A percentile compares a stretch with the other conserved stretches of the same genome.
Conservation (phyloP, 1,140 invertebrate species). For the Phymastichus coffea region DNA sequence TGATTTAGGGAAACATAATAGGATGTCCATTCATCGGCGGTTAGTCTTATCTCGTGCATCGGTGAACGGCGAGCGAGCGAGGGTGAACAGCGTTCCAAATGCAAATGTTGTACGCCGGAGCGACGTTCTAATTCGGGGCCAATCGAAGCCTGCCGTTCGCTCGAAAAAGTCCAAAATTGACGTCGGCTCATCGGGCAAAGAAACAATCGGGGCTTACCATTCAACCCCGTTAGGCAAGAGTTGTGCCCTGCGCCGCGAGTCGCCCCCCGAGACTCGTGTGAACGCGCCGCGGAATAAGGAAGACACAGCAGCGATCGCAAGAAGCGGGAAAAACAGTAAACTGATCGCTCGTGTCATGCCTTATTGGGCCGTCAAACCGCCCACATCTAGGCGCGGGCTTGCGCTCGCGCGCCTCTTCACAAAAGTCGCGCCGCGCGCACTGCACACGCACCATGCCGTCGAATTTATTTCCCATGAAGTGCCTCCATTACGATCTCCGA, state of each 20-base stretch:
- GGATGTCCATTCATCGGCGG: neutral
- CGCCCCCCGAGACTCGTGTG: slow-evolving; percentile 42
- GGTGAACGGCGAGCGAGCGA: no score
- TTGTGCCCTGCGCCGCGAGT: slow-evolving; percentile 34
- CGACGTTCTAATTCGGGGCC: no score
- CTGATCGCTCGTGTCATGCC: slow-evolving; percentile 49
- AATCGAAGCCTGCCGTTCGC: no score
- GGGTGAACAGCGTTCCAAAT: no score
- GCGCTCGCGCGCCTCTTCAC: no score
- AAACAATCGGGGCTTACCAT: no score
- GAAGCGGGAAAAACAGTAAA: no score
- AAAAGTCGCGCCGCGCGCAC: slow-evolving; percentile 1
- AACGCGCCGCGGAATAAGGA: slow-evolving; percentile 46
- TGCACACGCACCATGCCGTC: no score
- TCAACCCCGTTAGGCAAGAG: slow-evolving; percentile 52
- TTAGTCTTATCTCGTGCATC: neutral
- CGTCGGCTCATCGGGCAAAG: no score
- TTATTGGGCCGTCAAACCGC: slow-evolving; percentile 50
- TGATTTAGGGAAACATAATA: slow-evolving; percentile 7
- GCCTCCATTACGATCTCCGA: neutral
- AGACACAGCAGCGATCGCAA: no score
- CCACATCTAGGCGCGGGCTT: slow-evolving; percentile 41
- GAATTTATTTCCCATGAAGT: slow-evolving; percentile 27
- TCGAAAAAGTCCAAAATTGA: no score
- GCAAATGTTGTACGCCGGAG: no score